Evolutionary conservation across 2,888 invertebrate species (phyloP).

Genomic region (Laothoe populi): DNA sequence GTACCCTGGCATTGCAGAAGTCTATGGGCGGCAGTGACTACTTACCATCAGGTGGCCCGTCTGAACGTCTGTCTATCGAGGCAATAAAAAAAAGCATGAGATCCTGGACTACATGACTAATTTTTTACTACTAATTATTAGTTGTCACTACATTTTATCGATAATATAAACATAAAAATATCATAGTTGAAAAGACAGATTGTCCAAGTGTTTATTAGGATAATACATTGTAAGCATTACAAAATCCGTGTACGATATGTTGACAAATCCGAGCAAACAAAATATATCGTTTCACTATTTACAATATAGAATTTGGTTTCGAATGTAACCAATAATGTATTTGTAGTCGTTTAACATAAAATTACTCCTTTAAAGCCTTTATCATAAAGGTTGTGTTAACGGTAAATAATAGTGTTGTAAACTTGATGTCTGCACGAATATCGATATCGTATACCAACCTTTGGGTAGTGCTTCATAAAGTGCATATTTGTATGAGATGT

Average conservation of each 20-base stretch:
- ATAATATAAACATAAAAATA: no score
- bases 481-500: conserved; percentile 43
- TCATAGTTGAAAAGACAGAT: no score
- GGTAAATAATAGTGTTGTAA: conserved; percentile 28
- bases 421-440: conserved; percentile 33
- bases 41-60: no score
- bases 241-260: conserved; percentile 10
- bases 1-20: no score
- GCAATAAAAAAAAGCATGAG: no score
- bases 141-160: no score
- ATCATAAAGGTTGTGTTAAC: conserved; percentile 26
- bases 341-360: conserved; percentile 22
- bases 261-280: conserved; percentile 8
- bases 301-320: conserved; percentile 13
- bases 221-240: conserved; percentile 3
- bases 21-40: no score
- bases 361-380: conserved; percentile 23
- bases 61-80: no score
- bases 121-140: no score
- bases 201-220: neutral
- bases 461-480: conserved; percentile 40
- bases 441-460: conserved; percentile 32
- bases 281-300: neutral
- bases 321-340: conserved; percentile 15
- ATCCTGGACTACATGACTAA: no score